A percentile compares a stretch with the other conserved stretches of the same genome.
Evolutionary conservation across 2,888 invertebrate species (phyloP).

Genomic region (Rutpela maculata): DNA sequence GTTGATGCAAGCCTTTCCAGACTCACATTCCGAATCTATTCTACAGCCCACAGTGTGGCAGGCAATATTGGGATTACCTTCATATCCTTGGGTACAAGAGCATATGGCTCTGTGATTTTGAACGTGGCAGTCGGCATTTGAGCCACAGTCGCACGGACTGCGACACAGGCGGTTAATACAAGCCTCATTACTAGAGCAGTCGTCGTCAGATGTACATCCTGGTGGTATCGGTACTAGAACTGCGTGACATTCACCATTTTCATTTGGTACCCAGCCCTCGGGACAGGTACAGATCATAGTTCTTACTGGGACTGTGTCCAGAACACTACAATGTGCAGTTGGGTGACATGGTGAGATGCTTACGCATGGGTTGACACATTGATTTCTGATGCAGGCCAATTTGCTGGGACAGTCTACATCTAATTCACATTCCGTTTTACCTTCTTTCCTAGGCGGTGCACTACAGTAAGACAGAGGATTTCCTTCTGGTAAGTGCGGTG

Average conservation of each 20-base stretch:
- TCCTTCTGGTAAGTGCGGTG: slow-evolving; percentile 85
- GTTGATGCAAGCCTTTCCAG: slow-evolving; percentile 89
- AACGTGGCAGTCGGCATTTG: slow-evolving; percentile 87
- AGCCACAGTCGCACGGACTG: slow-evolving; percentile 92
- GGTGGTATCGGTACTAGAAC: slow-evolving; percentile 82
- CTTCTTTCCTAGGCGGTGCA: slow-evolving; percentile 72
- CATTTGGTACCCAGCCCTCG: slow-evolving; percentile 88
- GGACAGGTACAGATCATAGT: slow-evolving; percentile 93
- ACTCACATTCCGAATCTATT: slow-evolving; percentile 88
- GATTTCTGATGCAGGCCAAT: slow-evolving; percentile 86
- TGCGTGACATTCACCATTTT: slow-evolving; percentile 86
- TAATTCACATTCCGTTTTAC: slow-evolving; percentile 83
- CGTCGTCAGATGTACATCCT: slow-evolving; percentile 87
- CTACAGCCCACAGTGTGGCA: slow-evolving; percentile 90
- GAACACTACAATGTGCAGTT: slow-evolving; percentile 86
- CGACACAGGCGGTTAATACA: slow-evolving; percentile 91
- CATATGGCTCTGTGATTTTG: slow-evolving; percentile 91
- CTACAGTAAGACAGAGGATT: slow-evolving; percentile 88
- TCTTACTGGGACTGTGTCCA: slow-evolving; percentile 89
- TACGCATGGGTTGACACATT: slow-evolving; percentile 87
- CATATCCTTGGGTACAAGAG: slow-evolving; percentile 88
- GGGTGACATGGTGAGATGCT: slow-evolving; percentile 85
- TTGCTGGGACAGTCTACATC: slow-evolving; percentile 89
- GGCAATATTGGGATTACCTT: slow-evolving; percentile 89
- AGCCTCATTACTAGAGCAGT: slow-evolving; percentile 86